Percentiles rank a stretch among this genome's conserved stretches.
phyloP scores from a whole-genome alignment of 2,888 invertebrate species.

The Caenorhabditis sp. region DNA sequence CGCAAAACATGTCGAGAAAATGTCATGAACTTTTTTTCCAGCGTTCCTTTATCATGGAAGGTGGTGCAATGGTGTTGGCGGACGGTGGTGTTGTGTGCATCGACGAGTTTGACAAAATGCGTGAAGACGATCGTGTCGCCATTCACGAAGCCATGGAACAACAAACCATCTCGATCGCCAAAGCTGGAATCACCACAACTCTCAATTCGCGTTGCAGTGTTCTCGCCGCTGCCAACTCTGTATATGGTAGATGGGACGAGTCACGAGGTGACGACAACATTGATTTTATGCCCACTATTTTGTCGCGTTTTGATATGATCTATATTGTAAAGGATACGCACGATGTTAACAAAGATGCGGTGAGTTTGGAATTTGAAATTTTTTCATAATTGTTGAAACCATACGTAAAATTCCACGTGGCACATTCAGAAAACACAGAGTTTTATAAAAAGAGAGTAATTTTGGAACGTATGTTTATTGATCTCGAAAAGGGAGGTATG shows the following conservation, averaged over 20 bases:
- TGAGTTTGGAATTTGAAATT: constrained; percentile 69
- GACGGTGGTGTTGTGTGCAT: constrained; percentile 99
- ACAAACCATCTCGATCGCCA: constrained; percentile 98
- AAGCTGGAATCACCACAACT: constrained; percentile 98
- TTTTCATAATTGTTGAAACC: no score
- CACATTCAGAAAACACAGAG: no score
- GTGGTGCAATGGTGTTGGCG: constrained; percentile 98
- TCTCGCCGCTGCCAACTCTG: constrained; percentile 97
- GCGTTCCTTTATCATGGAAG: constrained; percentile 69
- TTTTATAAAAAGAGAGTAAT: no score
- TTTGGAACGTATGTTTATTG: no score
- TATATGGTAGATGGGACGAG: constrained; percentile 98
- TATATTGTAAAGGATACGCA: constrained; percentile 98
- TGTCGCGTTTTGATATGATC: constrained; percentile 99
- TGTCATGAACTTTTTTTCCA: not conserved
- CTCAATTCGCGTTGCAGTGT: constrained; percentile 97
- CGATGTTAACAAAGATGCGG: constrained; percentile 85
- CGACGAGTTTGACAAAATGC: constrained; percentile 88
- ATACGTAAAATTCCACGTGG: no score
- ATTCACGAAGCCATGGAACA: constrained; percentile 99
- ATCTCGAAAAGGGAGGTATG: no score
- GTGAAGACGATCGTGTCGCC: constrained; percentile 96
- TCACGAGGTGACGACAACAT: constrained; percentile 77
- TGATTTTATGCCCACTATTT: constrained; percentile 99
- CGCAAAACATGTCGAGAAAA: no score